Base-by-base conservation (phyloP, 2,797 vertebrate genomes). In the Acanthornis magna region DNA sequence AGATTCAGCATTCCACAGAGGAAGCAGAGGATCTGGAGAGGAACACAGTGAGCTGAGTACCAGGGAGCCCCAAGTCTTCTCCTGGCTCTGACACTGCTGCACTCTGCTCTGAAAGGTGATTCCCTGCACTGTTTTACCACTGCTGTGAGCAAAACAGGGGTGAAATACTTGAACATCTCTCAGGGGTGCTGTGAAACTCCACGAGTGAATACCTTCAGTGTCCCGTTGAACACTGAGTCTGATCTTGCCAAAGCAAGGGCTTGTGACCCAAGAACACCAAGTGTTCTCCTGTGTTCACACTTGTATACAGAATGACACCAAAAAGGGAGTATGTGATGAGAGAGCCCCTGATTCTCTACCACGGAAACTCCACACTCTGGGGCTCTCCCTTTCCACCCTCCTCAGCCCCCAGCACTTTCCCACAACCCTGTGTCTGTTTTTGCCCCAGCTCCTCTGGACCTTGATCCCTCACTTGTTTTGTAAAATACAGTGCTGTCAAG, bases 101-200 rank as follows among this genome's bases (percentile, higher is more conserved):
- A 11, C 21, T 55, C 51, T 87, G 75, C 61, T 81, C 53, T 57
- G 73, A 63, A 88, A 88, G 57, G 68, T 0, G 0, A 40, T 74
- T 66, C 78, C 19, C 34, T 5, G 7, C 68, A 21, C 27, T 48
- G 65, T 32, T 62, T 47, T 40, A 58, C 20, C 34, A 32, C 61
- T 45, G 30, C 82, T 43, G 40, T 73, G 72, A 81, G 58, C 1
- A 3, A 60, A 85, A 60, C 0, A 0, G 14, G 30, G 27, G 19
- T 81, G 65, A 87, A 54, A 27, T 27, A 53, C 45, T 19, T 2
- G 0, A 29, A 88, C 32, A 85, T 27, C 25, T 88, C 79, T 83
- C 66, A 92, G 87, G 81, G 22, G 29, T 67, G 48, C 81, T 84
- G 55, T 63, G 70, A 45, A 47, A 70, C 43, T 80, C 47, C 25